Base-by-base conservation (phyloP, 2,113 vertebrate genomes). In the Rhodinocichla rosea region DNA sequence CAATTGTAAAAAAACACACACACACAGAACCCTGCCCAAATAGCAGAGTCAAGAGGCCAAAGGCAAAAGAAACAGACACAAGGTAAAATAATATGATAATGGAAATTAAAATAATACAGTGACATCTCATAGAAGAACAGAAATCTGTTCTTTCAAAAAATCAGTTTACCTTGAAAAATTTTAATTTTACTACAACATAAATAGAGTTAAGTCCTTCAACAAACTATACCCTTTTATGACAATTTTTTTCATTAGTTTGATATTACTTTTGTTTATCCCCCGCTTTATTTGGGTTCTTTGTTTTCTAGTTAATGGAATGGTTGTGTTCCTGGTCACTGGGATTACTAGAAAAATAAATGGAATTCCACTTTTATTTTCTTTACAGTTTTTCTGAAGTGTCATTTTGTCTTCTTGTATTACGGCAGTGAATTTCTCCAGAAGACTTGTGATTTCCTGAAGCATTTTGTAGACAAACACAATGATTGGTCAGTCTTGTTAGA, bases 211-310 rank as follows among this genome's bases (percentile, higher is more conserved):
- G 26, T 57, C 14, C 5, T 59, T 57, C 28, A 47, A 40, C 20
- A 68, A 17, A 42, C 2, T 52, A 9, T 3, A 56, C 1, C 0
- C 1, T 13, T 73, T 63, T 55, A 63, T 52, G 52, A 1, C 1
- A 47, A 17, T 10, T 32, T 62, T 62, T 11, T 21, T 57, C 22
- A 45, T 50, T 57, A 57, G 7, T 73, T 86, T 60, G 33, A 18
- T 4, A 39, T 26, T 45, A 35, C 2, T 56, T 76, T 68, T 65
- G 2, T 56, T 81, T 84, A 60, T 37, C 4, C 2, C 3, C 42
- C 2, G 3, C 6, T 67, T 59, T 28, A 65, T 30, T 62, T 24
- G 47, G 6, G 5, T 45, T 14, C 7, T 14, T 27, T 52, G 12
- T 82, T 87, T 90, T 70, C 57, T 42, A 37, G 27, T 55, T 64